Base-by-base conservation (phyloP, 2,888 invertebrate species). In the Limnephilus auricula region DNA sequence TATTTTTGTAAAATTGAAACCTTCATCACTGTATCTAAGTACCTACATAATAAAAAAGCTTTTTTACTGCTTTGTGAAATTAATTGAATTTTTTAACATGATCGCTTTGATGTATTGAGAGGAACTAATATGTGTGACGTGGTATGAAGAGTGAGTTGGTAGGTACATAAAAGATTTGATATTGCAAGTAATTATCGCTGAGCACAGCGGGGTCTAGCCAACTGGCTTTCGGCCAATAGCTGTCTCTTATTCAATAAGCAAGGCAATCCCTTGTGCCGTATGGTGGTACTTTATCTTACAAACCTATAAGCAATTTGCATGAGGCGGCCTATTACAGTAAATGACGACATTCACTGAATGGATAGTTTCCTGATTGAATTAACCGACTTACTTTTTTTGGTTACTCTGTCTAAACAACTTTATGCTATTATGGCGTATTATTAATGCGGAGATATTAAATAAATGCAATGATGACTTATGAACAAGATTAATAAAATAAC, bases 191-290 rank as follows among this genome's bases (percentile, higher is more conserved):
- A 90, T 90, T 90, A 90, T 92, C 80, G 92, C 90, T 84, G 90
- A 92, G 87, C 65, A 84, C 30, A 65, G 32, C 65, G n/a, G 18
- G 87, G 65, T 45, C 84, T 50, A 37, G 90, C 92, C 92, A 92
- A 78, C 90, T 92, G 92, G 92, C 88, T 65, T 13, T 18, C 12
- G 25, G 90, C 92, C 92, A 92, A 89, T 84, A 80, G 65, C 40
- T 31, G 85, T 89, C 86, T 84, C 89, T 89, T 90, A 92, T 92
- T 92, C 92, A 92, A 92, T 92, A 92, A 92, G 90, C 92, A 65
- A 50, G 88, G 50, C 90, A 92, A 90, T 90, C 90, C 84, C n/a
- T 89, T 88, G 40, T 83, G 45, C 40, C 80, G 34, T n/a, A 31
- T 32, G 31, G 30, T 82, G 82, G 10, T 31, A 82, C 82, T n/a